phyloP scores from a whole-genome alignment of 2,797 vertebrate genomes.

The Graptemys geographica region DNA sequence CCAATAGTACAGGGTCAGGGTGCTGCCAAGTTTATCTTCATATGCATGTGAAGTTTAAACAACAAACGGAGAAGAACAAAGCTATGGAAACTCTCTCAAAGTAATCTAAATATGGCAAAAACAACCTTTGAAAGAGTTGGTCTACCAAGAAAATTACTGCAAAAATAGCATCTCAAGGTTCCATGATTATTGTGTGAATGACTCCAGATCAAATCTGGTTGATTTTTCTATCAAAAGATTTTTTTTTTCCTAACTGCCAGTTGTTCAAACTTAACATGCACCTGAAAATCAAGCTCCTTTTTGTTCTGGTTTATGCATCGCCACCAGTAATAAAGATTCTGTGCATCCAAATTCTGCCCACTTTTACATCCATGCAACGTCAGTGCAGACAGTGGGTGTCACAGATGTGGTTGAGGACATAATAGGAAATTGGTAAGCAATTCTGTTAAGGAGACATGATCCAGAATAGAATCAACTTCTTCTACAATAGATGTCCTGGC shows the following conservation, averaged over 20 bases:
- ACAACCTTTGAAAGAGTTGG: not conserved
- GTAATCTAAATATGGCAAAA: not conserved
- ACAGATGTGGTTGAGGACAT: slow-evolving; percentile 7
- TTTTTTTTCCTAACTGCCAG: too few relatives aligned
- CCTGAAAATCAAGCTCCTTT: not conserved
- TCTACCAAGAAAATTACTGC: not conserved
- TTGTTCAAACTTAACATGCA: not conserved
- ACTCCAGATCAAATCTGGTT: not conserved
- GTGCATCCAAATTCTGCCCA: slow-evolving; percentile 6
- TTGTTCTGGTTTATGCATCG: slow-evolving; percentile 3
- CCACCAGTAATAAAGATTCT: not conserved
- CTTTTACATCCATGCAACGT: not conserved
- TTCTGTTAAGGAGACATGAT: not conserved
- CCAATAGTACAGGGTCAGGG: not conserved
- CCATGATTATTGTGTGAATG: not conserved
- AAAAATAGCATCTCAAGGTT: accelerated
- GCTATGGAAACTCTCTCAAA: not conserved
- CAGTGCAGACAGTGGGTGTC: not conserved
- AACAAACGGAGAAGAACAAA: not conserved
- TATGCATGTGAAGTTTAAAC: not conserved
- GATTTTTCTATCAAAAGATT: too few relatives aligned
- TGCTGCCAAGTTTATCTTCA: not conserved
- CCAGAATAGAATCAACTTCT: not conserved
- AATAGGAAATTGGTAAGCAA: not conserved
- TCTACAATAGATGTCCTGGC: not conserved